Evolutionary conservation across 2,113 vertebrate species (phyloP), one percentile per base, ranked within the genome.

Genomic region (Micronycteris hirsuta): DNA sequence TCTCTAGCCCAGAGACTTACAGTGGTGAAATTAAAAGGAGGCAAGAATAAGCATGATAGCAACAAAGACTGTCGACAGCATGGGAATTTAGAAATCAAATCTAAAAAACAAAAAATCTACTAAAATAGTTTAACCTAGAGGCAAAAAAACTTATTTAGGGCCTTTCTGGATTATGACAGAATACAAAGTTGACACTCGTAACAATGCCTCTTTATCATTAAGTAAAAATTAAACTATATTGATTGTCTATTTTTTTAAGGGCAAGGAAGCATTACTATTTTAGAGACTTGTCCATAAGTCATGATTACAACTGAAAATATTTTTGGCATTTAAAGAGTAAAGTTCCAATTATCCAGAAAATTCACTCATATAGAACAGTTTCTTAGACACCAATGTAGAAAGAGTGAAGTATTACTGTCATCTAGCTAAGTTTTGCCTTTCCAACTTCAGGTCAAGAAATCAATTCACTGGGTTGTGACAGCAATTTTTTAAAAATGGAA

Each of bases 271-370:
- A 90, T 93, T 54, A 65, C 54, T 67, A 41, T 65, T 93, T 87
- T 78, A 38, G 22, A 93, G 81, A 19, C 84, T 33, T 85, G 20
- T 17, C 31, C 31, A 95, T 28, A 77, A 76, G 63, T 47, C 28
- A 80, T 82, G 61, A 45, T 76, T 71, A 95, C 2, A 80, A 36
- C 0, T 43, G 33, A 89, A 93, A 84, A 73, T 81, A 61, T 61
- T 88, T 88, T 81, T 85, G 84, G 54, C 9, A 63, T 31, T 91
- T 89, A 65, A 83, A 80, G 26, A 76, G n/a, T 58, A 3, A 96
- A 86, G 33, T 90, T 95, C 94, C 67, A 94, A 61, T 85, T 84
- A 93, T 76, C 38, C 68, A 91, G 43, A 88, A 91, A 96, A 90
- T 58, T 74, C 38, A 63, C 26, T 90, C 33, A 81, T 52, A 33